Percentiles rank a stretch among this genome's conserved stretches.
Conservation (phyloP, 35 echinoderm and acorn worm species). For the Lytechinus pictus region DNA sequence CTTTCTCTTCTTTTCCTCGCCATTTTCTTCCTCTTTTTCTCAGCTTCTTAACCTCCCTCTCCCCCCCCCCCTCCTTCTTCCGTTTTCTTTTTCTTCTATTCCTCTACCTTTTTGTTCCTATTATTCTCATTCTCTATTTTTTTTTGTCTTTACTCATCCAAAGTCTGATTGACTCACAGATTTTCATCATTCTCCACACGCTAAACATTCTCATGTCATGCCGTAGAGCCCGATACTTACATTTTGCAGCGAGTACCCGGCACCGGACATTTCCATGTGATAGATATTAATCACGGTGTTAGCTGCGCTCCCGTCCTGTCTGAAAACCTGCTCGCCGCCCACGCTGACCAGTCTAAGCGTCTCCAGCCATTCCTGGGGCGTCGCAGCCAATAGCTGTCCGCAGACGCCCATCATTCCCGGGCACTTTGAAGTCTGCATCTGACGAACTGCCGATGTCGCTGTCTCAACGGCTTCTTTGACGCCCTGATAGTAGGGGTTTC, state of each 20-base stretch:
- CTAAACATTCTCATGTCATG: too few relatives aligned
- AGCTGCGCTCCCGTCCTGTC: background rate
- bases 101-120: too few relatives aligned
- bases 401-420: background rate
- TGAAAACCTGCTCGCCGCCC: background rate
- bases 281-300: background rate
- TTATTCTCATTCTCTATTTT: too few relatives aligned
- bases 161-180: too few relatives aligned
- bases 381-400: slow-evolving; percentile 24
- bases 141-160: too few relatives aligned
- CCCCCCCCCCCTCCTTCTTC: too few relatives aligned
- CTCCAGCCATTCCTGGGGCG: slow-evolving; percentile 50
- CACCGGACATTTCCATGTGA: background rate
- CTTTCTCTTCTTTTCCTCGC: too few relatives aligned
- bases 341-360: background rate
- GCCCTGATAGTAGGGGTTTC: slow-evolving; percentile 45
- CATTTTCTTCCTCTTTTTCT: too few relatives aligned
- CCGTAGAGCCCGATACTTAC: background rate
- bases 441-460: background rate
- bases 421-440: slow-evolving; percentile 51
- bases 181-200: too few relatives aligned
- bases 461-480: slow-evolving; percentile 48
- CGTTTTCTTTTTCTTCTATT: too few relatives aligned
- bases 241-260: slow-evolving; percentile 11
- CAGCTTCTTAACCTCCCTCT: too few relatives aligned